Evolutionary conservation across 2,113 vertebrate genomes (phyloP).

Genomic region (Charadrius vociferus): DNA sequence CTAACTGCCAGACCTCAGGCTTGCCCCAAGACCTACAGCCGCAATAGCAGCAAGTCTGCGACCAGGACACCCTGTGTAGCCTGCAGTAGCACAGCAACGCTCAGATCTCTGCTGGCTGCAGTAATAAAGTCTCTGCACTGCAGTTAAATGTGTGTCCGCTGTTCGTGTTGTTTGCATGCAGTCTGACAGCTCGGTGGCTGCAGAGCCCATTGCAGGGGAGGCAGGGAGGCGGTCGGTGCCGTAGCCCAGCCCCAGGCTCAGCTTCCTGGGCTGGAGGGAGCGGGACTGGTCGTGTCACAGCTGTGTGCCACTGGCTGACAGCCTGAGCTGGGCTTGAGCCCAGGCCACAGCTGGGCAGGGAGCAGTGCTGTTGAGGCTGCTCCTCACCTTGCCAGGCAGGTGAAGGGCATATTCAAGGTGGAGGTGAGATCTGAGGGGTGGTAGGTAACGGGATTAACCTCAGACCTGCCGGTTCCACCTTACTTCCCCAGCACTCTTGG

Average conservation of each 20-base stretch:
- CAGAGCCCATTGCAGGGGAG: background rate
- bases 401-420: fast-evolving
- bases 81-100: background rate
- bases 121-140: background rate
- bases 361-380: background rate
- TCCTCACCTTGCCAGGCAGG: background rate
- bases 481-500: slow-evolving; percentile 73
- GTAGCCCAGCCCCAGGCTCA: background rate
- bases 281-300: background rate
- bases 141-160: background rate
- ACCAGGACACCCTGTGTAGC: background rate
- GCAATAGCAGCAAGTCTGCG: background rate
- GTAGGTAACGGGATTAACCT: background rate
- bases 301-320: fast-evolving
- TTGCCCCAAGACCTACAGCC: background rate
- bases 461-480: background rate
- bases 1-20: background rate
- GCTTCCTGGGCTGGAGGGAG: background rate
- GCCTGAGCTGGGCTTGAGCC: background rate
- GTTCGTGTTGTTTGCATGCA: background rate
- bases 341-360: background rate
- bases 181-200: background rate
- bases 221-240: background rate
- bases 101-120: background rate
- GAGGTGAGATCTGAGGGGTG: background rate